Evolutionary conservation across 2,888 invertebrate species (phyloP).

Genomic region (Meiosimyza platycephala): DNA sequence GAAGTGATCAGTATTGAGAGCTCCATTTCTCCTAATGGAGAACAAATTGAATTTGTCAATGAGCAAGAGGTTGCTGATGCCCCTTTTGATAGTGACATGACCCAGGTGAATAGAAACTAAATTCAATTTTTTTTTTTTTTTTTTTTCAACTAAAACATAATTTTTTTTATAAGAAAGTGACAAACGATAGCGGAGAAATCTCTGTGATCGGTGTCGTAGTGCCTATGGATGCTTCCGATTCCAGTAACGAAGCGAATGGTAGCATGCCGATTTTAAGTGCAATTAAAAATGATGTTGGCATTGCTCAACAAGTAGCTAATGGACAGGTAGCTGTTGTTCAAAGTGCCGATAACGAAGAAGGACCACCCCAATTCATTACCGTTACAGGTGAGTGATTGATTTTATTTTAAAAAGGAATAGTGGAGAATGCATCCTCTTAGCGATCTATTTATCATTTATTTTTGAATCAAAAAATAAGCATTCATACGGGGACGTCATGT

Average conservation of each 20-base stretch:
- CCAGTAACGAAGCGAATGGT: slow-evolving; percentile 56
- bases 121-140: neutral
- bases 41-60: slow-evolving; percentile 53
- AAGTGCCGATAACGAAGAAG: slow-evolving; percentile 55
- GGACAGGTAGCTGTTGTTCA: slow-evolving; percentile 64
- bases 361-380: slow-evolving; percentile 62
- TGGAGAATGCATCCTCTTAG: no score
- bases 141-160: neutral
- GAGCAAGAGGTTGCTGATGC: slow-evolving; percentile 56
- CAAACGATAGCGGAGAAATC: slow-evolving; percentile 55
- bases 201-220: slow-evolving; percentile 63
- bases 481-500: no score
- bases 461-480: no score
- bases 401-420: neutral
- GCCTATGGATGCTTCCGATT: slow-evolving; percentile 65
- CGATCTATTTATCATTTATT: no score
- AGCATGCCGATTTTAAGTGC: slow-evolving; percentile 56
- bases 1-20: slow-evolving; percentile 52
- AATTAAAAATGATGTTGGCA: slow-evolving; percentile 55
- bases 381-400: slow-evolving; percentile 61
- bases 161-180: slow-evolving; percentile 54
- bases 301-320: slow-evolving; percentile 62
- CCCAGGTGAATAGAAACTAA: slow-evolving; percentile 53
- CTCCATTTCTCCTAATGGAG: slow-evolving; percentile 43
- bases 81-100: slow-evolving; percentile 59